Base-by-base conservation (phyloP, 1,140 invertebrate genomes). In the Sarcophaga peregrina region DNA sequence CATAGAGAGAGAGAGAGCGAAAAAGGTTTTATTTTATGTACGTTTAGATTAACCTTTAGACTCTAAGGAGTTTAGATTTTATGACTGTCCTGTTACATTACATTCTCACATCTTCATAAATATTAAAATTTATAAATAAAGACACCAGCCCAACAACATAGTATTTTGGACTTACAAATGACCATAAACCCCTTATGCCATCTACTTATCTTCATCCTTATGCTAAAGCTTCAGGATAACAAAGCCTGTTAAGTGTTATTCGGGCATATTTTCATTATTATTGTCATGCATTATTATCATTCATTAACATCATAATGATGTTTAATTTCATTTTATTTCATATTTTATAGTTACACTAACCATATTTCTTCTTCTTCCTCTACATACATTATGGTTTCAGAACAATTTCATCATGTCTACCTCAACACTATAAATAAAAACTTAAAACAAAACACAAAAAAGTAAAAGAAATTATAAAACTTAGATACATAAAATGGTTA, bases 81-180 rank as follows among this genome's bases (percentile, higher is more conserved):
- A 78, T 78, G 75, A 78, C 75, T n/a, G 75, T 78, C 75, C 75
- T 78, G 75, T 50, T 78, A 20, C 75, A 10, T 47, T 87, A 87
- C 82, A 85, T 82, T 84, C 85, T 68, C 84, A 82, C 46, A 74
- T 83, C 82, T 85, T 87, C 84, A 87, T 89, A 86, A 89, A 89
- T 89, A 88, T 89, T 89, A 87, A 86, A 87, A 85, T 82, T 37
- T 37, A 72, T 81, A 74, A 80, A 80, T 54, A 68, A 45, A 46
- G 54, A 75, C 73, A 75, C 74, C 52, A 47, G 72, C 10, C 81
- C 81, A 75, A 75, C 9, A 52, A 52, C 8, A 68, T 20, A 68
- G 20, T 17, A 68, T 8, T 20, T 20, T 20, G 17, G 5, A 68
- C 62, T 74, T 52, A 73, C 72, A 48, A 46, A 54, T 37, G 25